Base-by-base conservation (phyloP, 1,140 invertebrate genomes). In the Calycopis cecrops region DNA sequence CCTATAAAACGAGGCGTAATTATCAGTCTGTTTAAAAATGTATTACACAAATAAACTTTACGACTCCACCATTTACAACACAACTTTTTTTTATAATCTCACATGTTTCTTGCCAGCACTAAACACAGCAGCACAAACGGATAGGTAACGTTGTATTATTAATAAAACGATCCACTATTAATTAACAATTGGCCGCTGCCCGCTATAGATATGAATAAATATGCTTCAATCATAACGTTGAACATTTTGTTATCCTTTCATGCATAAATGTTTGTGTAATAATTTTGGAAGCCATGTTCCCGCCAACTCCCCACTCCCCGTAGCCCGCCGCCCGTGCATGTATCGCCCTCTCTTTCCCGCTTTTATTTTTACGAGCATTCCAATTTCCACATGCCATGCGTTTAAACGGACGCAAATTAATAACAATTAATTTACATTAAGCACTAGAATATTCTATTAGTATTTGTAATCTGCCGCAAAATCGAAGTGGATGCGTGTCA, bases 241-340 rank as follows among this genome's bases (percentile, higher is more conserved):
- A 76, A 71, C 69, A 78, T 79, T 78, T 75, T 78, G 79, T 81
- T 77, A 81, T 82, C 77, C 77, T 74, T 77, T 77, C 79, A 84
- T 82, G 80, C 77, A 85, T 85, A 85, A 85, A 85, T 85, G 77
- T 82, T 80, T 85, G 73, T 77, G 67, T 82, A 82, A 81, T 82
- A 72, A 85, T 82, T 85, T 82, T 71, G 74, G 74, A 67, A 77
- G 78, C 75, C 71, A 71, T 75, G 67, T 76, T 77, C 71, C 65
- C 63, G 57, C 54, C 48, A 42, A 55, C 55, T 52, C 69, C 77
- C 60, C 48, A 37, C 63, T 48, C 66, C 71, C 67, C 21, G 9
- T 28, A 18, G 52, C 49, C 28, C 14, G 10, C 40, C 52, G 50
- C 69, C 63, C 65, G 62, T 66, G 61, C 60, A 63, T 60, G 59